Evolutionary conservation across 2,113 vertebrate species (phyloP).

Genomic region (Gambusia affinis): DNA sequence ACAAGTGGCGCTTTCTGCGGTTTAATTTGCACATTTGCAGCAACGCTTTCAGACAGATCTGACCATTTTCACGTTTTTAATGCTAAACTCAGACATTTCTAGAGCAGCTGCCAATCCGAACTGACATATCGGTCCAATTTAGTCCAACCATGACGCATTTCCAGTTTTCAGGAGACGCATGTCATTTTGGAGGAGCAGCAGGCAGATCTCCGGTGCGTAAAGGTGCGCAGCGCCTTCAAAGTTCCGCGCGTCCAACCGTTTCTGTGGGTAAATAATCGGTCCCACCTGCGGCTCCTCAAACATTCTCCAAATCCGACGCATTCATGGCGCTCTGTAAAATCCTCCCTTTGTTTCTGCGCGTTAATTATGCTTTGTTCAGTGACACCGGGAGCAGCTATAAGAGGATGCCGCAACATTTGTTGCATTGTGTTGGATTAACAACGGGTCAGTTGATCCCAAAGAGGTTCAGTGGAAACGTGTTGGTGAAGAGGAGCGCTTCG

Average conservation of each 20-base stretch:
- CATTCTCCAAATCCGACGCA: slow-evolving; percentile 20
- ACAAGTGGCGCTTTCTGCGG: neutral
- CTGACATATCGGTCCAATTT: neutral
- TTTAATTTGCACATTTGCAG: neutral
- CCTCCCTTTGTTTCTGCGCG: slow-evolving; percentile 64
- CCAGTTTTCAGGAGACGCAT: neutral
- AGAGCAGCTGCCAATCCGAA: neutral
- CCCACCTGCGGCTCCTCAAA: slow-evolving; percentile 57
- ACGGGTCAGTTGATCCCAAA: slow-evolving; percentile 74
- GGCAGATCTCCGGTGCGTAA: neutral
- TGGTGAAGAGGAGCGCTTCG: slow-evolving; percentile 42
- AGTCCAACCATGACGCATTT: neutral
- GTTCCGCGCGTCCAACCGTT: neutral
- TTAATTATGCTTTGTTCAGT: slow-evolving; percentile 75
- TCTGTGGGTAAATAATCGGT: slow-evolving; percentile 49
- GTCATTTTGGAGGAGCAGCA: neutral
- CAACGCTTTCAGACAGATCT: neutral
- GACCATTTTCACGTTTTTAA: neutral
- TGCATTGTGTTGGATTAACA: slow-evolving; percentile 74
- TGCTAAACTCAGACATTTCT: neutral
- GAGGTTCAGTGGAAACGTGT: slow-evolving; percentile 61
- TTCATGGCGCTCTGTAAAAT: slow-evolving; percentile 44
- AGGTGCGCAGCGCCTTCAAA: neutral
- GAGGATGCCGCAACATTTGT: slow-evolving; percentile 72
- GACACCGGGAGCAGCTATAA: slow-evolving; percentile 67